Conservation (phyloP, 1,140 invertebrate species). For the Ditylenchus dipsaci region DNA sequence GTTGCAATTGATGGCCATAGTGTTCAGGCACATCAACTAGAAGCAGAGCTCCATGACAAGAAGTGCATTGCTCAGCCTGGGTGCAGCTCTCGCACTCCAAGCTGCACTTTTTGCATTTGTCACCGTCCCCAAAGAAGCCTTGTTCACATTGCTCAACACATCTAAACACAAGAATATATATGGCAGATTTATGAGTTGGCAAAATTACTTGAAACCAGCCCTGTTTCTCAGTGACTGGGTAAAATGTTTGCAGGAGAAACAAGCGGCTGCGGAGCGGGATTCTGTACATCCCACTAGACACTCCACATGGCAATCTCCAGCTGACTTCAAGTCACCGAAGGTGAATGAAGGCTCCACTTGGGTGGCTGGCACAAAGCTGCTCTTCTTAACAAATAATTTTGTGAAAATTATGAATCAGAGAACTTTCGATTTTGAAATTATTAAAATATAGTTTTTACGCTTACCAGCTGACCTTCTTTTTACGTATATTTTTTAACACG, state of each 20-base stretch:
- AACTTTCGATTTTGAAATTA: no score
- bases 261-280: conserved; percentile 28
- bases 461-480: no score
- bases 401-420: no score
- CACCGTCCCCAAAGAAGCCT: conserved; percentile 51
- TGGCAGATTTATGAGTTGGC: background rate
- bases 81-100: conserved; percentile 48
- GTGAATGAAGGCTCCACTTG: conserved; percentile 17
- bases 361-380: background rate
- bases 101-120: conserved; percentile 52
- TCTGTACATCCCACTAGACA: conserved; percentile 49
- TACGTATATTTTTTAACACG: no score
- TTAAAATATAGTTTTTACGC: no score
- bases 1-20: conserved; percentile 43
- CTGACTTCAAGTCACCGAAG: conserved; percentile 50
- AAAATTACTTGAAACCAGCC: conserved; percentile 51
- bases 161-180: background rate
- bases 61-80: conserved; percentile 48
- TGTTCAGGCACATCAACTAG: conserved; percentile 52
- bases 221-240: conserved; percentile 53
- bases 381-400: no score
- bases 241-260: conserved; percentile 49
- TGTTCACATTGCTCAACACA: conserved; percentile 50
- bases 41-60: conserved; percentile 50
- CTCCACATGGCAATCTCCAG: conserved; percentile 49